Conservation (phyloP, 2,888 invertebrate species). For the Catocala fraxini region DNA sequence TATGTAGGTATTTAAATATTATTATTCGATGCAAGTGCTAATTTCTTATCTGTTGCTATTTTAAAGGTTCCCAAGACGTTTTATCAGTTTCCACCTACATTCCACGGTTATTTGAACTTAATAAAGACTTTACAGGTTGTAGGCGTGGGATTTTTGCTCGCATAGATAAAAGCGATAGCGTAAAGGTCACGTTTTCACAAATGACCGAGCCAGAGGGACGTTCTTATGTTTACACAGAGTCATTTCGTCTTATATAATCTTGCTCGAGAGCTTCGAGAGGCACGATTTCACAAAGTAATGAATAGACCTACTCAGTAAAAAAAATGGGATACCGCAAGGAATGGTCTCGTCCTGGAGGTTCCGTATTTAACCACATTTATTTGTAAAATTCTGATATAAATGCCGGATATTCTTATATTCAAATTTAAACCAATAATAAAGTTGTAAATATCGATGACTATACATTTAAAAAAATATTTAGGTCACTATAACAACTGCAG, state of each 20-base stretch:
- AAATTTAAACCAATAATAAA: too few species aligned
- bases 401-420: too few species aligned
- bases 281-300: neutral
- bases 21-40: too few species aligned
- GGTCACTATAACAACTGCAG: too few species aligned
- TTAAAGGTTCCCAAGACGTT: slow-evolving; percentile 3
- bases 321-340: too few species aligned
- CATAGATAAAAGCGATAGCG: slow-evolving; percentile 8
- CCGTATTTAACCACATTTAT: too few species aligned
- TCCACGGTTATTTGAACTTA: slow-evolving; percentile 14
- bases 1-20: too few species aligned
- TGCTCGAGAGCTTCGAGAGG: neutral
- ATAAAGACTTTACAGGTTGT: slow-evolving; percentile 18
- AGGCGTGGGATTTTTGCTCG: slow-evolving; percentile 15
- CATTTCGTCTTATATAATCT: slow-evolving; percentile 2
- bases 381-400: too few species aligned
- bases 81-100: slow-evolving; percentile 8
- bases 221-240: slow-evolving; percentile 5
- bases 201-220: neutral
- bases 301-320: neutral
- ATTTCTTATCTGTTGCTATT: too few species aligned
- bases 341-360: too few species aligned
- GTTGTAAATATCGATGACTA: too few species aligned
- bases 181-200: slow-evolving; percentile 19
- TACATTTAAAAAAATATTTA: too few species aligned